Evolutionary conservation across 2,113 vertebrate species (phyloP).

Genomic region (Anthoscopus minutus): DNA sequence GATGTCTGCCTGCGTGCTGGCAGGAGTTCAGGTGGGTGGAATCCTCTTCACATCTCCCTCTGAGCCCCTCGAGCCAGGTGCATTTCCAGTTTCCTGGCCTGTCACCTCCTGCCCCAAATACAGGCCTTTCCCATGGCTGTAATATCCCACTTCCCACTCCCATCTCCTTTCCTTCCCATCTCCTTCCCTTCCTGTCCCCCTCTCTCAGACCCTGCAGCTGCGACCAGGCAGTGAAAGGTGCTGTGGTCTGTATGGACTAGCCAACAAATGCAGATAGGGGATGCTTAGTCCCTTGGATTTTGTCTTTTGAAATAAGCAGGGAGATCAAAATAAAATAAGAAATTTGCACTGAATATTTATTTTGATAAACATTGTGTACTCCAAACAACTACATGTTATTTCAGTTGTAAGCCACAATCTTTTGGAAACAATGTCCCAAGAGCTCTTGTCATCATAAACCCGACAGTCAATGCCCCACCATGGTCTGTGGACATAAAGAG

Average conservation of each 20-base stretch:
- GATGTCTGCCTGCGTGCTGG: not conserved
- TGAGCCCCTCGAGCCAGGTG: not conserved
- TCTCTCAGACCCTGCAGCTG: not conserved
- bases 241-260: fast-evolving
- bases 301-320: not conserved
- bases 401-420: slow-evolving; percentile 44
- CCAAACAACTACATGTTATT: slow-evolving; percentile 34
- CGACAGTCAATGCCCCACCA: slow-evolving; percentile 14
- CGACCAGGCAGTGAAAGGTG: not conserved
- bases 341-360: slow-evolving; percentile 62
- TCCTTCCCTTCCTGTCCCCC: not conserved
- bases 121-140: not conserved
- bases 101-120: not conserved
- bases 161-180: not conserved
- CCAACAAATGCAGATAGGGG: not conserved
- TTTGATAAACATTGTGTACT: slow-evolving; percentile 44
- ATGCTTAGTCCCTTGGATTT: not conserved
- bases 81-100: not conserved
- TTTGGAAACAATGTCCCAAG: slow-evolving; percentile 9
- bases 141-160: not conserved
- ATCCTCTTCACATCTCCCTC: not conserved
- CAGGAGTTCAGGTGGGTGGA: not conserved
- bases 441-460: slow-evolving; percentile 48
- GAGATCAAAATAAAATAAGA: not conserved
- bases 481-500: slow-evolving; percentile 33